Evolutionary conservation across 64 coral and sea anemone species (phyloP).

Genomic region (Dendronephthya gigantea): DNA sequence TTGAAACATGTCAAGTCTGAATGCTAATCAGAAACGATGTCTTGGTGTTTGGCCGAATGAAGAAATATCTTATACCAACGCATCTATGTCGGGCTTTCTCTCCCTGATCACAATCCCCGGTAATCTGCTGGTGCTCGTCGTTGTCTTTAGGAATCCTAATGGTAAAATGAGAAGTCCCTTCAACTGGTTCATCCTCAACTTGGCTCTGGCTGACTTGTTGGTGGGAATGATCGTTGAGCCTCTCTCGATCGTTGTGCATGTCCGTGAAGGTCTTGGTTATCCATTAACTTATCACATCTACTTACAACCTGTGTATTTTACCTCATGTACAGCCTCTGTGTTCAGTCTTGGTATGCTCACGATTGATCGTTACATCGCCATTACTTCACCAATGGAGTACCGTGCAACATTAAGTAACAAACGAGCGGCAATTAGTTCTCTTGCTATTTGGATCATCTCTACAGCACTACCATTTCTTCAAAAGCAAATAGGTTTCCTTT

Average conservation of each 20-base stretch:
- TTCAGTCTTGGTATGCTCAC: slow-evolving; percentile 48
- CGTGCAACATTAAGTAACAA: slow-evolving; percentile 25
- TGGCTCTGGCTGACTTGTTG: slow-evolving; percentile 41
- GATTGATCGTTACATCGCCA: slow-evolving; percentile 68
- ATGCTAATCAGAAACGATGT: neutral
- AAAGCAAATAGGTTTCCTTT: neutral
- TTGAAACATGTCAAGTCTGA: neutral
- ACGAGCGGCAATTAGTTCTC: slow-evolving; percentile 31
- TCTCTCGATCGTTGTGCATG: slow-evolving; percentile 23
- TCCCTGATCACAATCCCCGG: slow-evolving; percentile 41
- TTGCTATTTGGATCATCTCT: slow-evolving; percentile 47
- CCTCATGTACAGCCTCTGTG: slow-evolving; percentile 46
- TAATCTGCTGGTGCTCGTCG: slow-evolving; percentile 40
- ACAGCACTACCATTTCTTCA: neutral
- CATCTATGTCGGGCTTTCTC: neutral
- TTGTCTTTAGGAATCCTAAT: slow-evolving; percentile 36
- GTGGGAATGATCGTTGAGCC: slow-evolving; percentile 46
- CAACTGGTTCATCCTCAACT: slow-evolving; percentile 48
- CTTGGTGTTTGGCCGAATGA: neutral
- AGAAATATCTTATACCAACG: neutral
- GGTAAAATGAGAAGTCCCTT: slow-evolving; percentile 35
- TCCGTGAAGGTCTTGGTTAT: slow-evolving; percentile 31
- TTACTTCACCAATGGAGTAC: slow-evolving; percentile 55
- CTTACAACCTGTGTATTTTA: slow-evolving; percentile 42
- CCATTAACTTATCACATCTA: slow-evolving; percentile 20